Base-by-base conservation (phyloP, 2,113 vertebrate genomes). In the Tetraodon nigroviridis region DNA sequence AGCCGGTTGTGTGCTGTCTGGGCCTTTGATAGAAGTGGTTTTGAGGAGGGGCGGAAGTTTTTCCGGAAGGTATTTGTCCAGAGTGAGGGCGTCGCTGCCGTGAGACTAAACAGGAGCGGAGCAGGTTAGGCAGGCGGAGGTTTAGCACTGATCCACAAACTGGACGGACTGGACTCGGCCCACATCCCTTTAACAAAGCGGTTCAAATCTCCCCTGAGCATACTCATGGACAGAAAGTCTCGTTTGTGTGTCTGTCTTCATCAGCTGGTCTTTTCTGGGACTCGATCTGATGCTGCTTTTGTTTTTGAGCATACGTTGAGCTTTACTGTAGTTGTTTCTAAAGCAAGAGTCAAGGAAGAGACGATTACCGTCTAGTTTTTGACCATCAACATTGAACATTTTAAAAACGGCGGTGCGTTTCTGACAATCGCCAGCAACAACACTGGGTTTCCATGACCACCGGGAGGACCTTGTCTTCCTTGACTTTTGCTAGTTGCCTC, bases 11-110 rank as follows among this genome's bases (percentile, higher is more conserved):
- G 18, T 58, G 64, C 65, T 84, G 69, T 83, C 79, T 80, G 82
- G 69, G 61, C 73, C 75, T 44, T 55, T 73, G 61, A 87, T 83
- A 84, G 75, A 87, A 88, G 85, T 71, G 76, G 84, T 87, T 84
- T 88, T 82, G 50, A 69, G 76, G 75, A 80, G 61, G 75, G 69
- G 78, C 67, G 76, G 81, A 83, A 56, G 51, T 79, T 83, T 83
- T 61, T 67, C 61, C 58, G 60, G 66, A 77, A 78, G 71, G 76
- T 71, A 78, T 84, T 85, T 84, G 75, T 78, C 73, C 80, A 57
- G 64, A 63, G 71, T 67, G 64, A 78, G 70, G 68, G 73, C 56
- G 74, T 70, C 76, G 73, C 81, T 63, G 58, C 69, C 62, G 29
- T 61, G 66, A 85, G 81, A 81, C 77, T 79, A 86, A 86, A 84